Percentiles rank a stretch among this genome's conserved stretches.
These are phyloP conservation scores for Sturnus vulgaris DNA, from an alignment of 2,113 vertebrate species.

Conservation along the genomic window DNA sequence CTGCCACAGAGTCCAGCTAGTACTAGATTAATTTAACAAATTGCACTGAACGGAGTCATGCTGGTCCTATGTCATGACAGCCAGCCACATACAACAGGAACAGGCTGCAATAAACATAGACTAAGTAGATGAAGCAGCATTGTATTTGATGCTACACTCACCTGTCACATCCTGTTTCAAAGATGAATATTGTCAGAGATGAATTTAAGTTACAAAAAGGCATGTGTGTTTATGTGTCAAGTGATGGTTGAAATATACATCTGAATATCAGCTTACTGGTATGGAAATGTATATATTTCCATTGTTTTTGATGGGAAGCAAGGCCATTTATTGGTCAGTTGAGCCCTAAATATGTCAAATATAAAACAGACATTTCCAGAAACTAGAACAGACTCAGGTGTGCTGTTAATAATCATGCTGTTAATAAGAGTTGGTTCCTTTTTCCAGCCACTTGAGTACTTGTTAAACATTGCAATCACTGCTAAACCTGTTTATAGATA, in stretches of 20 bases:
- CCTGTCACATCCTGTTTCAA: not conserved
- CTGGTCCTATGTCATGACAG: not conserved
- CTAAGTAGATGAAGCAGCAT: not conserved
- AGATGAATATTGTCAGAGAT: not conserved
- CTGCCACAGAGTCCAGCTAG: not conserved
- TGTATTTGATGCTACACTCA: not conserved
- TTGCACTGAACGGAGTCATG: not conserved
- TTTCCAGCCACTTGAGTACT: not conserved
- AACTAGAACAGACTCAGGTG: not conserved
- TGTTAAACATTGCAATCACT: not conserved
- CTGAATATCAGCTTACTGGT: not conserved
- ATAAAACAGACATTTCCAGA: not conserved
- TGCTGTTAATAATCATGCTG: not conserved
- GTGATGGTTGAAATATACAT: not conserved
- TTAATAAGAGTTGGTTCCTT: not conserved
- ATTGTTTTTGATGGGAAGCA: not conserved
- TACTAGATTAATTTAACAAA: not conserved
- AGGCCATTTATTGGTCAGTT: not conserved
- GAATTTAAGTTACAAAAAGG: not conserved
- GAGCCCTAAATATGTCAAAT: not conserved
- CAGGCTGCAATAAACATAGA: not conserved
- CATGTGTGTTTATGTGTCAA: not conserved
- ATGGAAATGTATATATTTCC: not conserved
- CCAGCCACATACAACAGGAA: not conserved
- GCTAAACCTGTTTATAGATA: conserved; percentile 18